phyloP scores from a whole-genome alignment of 2,797 vertebrate genomes.

The Cyprinodon diabolis region DNA sequence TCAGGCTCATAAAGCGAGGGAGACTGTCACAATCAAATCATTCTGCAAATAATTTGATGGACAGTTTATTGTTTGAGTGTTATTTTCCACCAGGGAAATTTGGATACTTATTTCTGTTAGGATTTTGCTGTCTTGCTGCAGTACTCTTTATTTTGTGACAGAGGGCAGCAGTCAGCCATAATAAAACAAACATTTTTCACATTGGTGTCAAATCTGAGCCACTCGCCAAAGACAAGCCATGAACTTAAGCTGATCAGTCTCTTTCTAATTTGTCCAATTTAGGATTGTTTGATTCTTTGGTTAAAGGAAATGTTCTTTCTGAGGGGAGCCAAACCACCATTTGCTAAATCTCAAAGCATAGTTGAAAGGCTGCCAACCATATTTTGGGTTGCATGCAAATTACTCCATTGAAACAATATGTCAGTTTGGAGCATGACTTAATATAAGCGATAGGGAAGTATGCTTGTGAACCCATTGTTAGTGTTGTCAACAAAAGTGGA shows the following conservation, averaged over 20 bases:
- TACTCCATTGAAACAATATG: conserved; percentile 70
- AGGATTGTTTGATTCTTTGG: conserved; percentile 65
- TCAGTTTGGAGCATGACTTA: conserved; percentile 68
- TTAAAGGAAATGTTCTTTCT: conserved; percentile 52
- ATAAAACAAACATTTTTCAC: conserved; percentile 1
- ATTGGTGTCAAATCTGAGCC: conserved; percentile 42
- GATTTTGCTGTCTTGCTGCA: conserved; percentile 51
- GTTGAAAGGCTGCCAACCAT: conserved; percentile 76
- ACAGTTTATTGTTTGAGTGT: conserved; percentile 53
- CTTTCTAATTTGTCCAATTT: conserved; percentile 71
- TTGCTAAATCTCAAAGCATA: conserved; percentile 67
- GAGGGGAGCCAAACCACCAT: conserved; percentile 67
- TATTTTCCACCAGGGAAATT: conserved; percentile 50
- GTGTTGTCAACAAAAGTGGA: conserved; percentile 45
- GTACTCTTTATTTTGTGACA: conserved; percentile 54
- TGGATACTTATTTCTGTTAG: conserved; percentile 50
- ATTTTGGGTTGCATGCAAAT: conserved; percentile 68
- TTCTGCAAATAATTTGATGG: conserved; percentile 66
- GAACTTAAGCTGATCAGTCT: conserved; percentile 69
- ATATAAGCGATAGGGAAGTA: conserved; percentile 64
- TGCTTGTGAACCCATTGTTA: conserved; percentile 28
- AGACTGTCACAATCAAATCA: conserved; percentile 57
- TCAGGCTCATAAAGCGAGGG: conserved; percentile 52
- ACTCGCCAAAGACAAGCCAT: conserved; percentile 62
- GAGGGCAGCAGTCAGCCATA: conserved; percentile 77